A percentile compares a stretch with the other conserved stretches of the same genome.
Evolutionary conservation across 1,140 invertebrate species (phyloP).

Genomic region (Leptinotarsa texana): DNA sequence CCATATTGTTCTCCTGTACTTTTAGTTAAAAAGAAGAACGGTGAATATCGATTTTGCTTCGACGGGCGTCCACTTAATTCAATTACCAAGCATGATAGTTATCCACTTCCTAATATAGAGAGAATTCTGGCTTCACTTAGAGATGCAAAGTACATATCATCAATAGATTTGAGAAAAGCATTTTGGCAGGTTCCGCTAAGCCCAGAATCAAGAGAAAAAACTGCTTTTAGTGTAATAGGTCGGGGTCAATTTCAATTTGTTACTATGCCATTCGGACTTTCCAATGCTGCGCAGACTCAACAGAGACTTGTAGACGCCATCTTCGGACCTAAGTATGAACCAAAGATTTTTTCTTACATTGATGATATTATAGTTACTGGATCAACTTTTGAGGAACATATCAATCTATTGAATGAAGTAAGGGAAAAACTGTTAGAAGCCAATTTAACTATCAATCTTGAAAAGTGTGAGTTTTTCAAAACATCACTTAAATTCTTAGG

Average conservation of each 20-base stretch:
- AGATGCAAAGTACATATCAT: constrained; percentile 47
- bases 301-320: constrained; percentile 49
- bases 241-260: constrained; percentile 43
- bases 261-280: constrained; percentile 51
- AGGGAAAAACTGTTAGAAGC: constrained; percentile 3
- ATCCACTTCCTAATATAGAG: constrained; percentile 45
- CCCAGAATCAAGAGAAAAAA: constrained; percentile 44
- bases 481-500: constrained; percentile 26
- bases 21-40: constrained; percentile 32
- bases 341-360: constrained; percentile 41
- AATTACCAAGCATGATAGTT: constrained; percentile 37
- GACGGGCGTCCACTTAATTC: constrained; percentile 53
- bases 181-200: constrained; percentile 53
- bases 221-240: constrained; percentile 45
- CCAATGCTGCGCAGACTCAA: constrained; percentile 46
- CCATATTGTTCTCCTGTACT: constrained; percentile 34
- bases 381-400: constrained; percentile 33
- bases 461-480: constrained; percentile 27
- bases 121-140: constrained; percentile 46
- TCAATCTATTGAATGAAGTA: constrained; percentile 7
- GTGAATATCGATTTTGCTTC: constrained; percentile 45
- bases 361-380: constrained; percentile 48
- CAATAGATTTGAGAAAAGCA: constrained; percentile 49
- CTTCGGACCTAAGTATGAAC: constrained; percentile 36
- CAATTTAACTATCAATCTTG: constrained; percentile 11